Base-by-base conservation (phyloP, 1,140 invertebrate genomes). In the Drosophila gunungcola region DNA sequence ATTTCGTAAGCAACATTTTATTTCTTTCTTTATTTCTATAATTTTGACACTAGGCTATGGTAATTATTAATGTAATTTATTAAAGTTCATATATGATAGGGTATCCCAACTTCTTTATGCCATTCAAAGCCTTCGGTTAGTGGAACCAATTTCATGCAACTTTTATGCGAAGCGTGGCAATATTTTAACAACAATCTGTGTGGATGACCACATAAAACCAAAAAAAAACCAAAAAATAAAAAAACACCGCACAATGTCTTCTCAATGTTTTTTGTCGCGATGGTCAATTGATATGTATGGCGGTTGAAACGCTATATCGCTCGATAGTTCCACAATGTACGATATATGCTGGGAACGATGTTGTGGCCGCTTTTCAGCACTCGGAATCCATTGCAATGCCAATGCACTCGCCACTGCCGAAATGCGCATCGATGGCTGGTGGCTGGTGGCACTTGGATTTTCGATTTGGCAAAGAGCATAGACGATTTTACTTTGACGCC, bases 281-380 rank as follows among this genome's bases (percentile, higher is more conserved):
- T 88, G 82, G 82, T 88, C 82, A 82, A 86, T 82, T 86, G 80
- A 88, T 86, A 86, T 82, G 78, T 88, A 86, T 63, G 56, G 62
- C 38, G 16, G 21, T 10, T 43, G 49, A 74, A 70, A 57, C 32
- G 67, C 29, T 73, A 73, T 54, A 73, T 61, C 13, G n/a, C 45
- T 21, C 25, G n/a, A 64, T 61, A 45, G 64, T 52, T 80, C 62
- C 55, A 52, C 43, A 65, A 68, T 32, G 16, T 21, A 21, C 16
- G 1, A 32, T 65, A 52, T 43, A 41, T 53, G 55, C 46, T 73
- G 38, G 54, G 25, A 73, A 73, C 39, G 51, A 74, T 70, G 52
- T 25, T 29, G 27, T 36, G 9, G 45, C 45, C 45, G 45, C 27
- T 27, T 46, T 49, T 5, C 27, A 12, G 27, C 27, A 32, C 27